Base-by-base conservation (phyloP, 2,888 invertebrate species). In the Poecilus cupreus region DNA sequence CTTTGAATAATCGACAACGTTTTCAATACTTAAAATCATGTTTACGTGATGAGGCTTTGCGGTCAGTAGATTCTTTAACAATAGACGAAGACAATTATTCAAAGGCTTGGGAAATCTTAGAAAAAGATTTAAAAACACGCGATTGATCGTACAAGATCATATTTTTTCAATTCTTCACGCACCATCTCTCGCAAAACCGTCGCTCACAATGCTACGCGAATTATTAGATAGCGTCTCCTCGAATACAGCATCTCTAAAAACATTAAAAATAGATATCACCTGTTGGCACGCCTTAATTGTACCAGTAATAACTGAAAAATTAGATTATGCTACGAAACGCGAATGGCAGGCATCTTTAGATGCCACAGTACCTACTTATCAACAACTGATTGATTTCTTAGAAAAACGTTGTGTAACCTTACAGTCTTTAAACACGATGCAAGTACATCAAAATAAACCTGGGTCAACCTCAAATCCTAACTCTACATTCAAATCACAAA, bases 21-120 rank as follows among this genome's bases (percentile, higher is more conserved):
- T 22, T 68, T 13, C 68, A 68, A 26, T 68, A 68, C 13, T 68
- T 68, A 68, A 22, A 16, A 68, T 68, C 68, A 3, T 26, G 68
- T n/a, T 24, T 68, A 32, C n/a, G 39, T 8, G 68, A 68, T 32
- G 32, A 68, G 13, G 68, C 68, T 6, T 32, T 68, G 32, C 11
- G 68, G 26, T n/a, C 68, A 1, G 26, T 68, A 16, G 68, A 68
- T 11, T 32, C 68, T 1, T 8, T 57, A 20, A 16, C 54, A 20
- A 18, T 57, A 5, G 18, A 57, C 11, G 20, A 57, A 18, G 54
- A 22, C 4, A 57, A 57, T 57, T 57, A 18, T 18, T 3, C 10
- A 18, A 57, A 57, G 20, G 16, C 54, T 5, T 57, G 24, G 46
- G 11, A 57, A 57, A 57, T 57, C 11, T 18, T 57, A 20, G 54